These are phyloP conservation scores for Ormyrus rosae DNA, from an alignment of 2,888 invertebrate genomes.

Conservation along the genomic window DNA sequence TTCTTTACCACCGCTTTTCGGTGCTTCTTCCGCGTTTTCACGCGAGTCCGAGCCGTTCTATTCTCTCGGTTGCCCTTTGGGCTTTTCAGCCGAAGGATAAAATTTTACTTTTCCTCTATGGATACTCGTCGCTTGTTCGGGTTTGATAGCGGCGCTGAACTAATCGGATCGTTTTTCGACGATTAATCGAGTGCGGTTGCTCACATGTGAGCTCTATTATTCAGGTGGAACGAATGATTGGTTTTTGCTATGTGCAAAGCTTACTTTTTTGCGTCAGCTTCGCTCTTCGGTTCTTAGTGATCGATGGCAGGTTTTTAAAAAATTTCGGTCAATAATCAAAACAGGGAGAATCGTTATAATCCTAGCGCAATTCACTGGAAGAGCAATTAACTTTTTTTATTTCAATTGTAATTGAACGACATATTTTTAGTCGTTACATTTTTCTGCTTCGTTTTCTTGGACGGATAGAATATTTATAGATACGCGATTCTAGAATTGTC, in stretches of 20 bases:
- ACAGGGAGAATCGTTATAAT: too few relatives aligned
- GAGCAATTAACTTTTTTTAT: too few relatives aligned
- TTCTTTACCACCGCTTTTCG: neutral
- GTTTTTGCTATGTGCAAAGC: too few relatives aligned
- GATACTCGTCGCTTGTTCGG: neutral
- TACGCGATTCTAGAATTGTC: neutral
- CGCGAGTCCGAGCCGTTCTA: neutral
- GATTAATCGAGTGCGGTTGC: slow-evolving; percentile 11
- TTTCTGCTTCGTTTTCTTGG: too few relatives aligned
- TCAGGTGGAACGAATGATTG: neutral
- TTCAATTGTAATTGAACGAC: too few relatives aligned
- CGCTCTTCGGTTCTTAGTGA: too few relatives aligned
- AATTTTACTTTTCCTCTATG: neutral
- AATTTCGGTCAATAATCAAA: too few relatives aligned
- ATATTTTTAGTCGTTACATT: too few relatives aligned
- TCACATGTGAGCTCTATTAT: slow-evolving; percentile 18
- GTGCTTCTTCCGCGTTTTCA: neutral
- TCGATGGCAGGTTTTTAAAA: too few relatives aligned
- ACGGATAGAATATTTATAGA: too few relatives aligned
- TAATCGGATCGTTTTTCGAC: slow-evolving; percentile 16
- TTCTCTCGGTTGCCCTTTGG: slow-evolving; percentile 3
- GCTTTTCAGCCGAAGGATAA: slow-evolving; percentile 10
- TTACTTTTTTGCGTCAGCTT: too few relatives aligned
- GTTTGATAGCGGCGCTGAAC: neutral
- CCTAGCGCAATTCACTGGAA: too few relatives aligned